Conservation (phyloP, 2,797 vertebrate genomes). For the Fistularia commersonii region DNA sequence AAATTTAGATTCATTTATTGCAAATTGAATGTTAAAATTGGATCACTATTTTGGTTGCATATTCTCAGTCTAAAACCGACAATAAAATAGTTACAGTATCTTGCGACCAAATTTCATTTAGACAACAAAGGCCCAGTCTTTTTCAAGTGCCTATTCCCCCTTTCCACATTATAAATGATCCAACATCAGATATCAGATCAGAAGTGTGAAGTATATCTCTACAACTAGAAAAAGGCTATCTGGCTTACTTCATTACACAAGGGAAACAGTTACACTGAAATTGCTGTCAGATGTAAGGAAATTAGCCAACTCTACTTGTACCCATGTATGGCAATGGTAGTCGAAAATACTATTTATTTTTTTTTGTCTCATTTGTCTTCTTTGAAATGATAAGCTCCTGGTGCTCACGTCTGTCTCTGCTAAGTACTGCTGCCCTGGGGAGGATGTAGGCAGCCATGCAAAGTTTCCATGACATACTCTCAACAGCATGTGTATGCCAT, state of each 20-base stretch:
- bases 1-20: too few species aligned
- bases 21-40: too few species aligned
- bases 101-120: too few species aligned
- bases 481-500: too few species aligned
- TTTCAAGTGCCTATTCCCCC: not conserved
- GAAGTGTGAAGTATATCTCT: constrained; percentile 2
- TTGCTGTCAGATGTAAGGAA: constrained; percentile 8
- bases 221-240: constrained; percentile 5
- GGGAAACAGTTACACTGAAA: constrained; percentile 12
- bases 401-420: not conserved
- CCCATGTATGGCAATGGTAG: constrained; percentile 11
- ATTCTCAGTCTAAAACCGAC: too few species aligned
- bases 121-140: too few species aligned
- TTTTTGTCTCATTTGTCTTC: constrained; percentile 3
- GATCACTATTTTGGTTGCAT: too few species aligned
- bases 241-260: constrained; percentile 6
- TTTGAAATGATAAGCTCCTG: not conserved
- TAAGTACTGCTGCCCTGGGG: not conserved
- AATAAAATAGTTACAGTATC: too few species aligned
- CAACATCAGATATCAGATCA: not conserved
- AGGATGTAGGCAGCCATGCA: not conserved
- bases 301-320: not conserved
- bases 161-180: constrained; percentile 9
- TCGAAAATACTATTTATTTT: constrained; percentile 9
- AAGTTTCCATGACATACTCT: not conserved